Evolutionary conservation across 2,113 vertebrate species (phyloP).

Genomic region (Campylorhamphus procurvoides): DNA sequence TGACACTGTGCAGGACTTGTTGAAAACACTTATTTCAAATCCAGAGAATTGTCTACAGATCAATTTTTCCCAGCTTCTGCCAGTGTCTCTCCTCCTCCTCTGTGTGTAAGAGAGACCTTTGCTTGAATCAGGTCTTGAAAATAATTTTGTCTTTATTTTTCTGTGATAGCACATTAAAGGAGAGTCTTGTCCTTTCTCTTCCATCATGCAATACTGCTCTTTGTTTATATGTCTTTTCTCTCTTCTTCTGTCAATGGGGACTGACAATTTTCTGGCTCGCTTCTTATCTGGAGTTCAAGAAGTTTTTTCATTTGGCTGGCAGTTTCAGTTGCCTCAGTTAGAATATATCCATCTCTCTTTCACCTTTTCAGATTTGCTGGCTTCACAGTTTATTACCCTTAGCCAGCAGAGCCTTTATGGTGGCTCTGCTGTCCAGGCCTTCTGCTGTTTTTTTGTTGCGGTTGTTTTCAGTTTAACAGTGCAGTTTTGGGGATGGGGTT

Average conservation of each 20-base stretch:
- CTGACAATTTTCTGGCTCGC: background rate
- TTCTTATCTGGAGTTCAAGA: background rate
- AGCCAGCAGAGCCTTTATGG: background rate
- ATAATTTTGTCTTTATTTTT: background rate
- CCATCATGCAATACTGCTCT: background rate
- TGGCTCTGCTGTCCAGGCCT: background rate
- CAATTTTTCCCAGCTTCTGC: background rate
- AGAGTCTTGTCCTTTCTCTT: background rate
- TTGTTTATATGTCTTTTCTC: background rate
- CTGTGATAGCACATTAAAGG: background rate
- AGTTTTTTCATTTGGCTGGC: background rate
- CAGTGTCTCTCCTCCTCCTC: background rate
- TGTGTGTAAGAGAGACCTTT: background rate
- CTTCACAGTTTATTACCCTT: background rate
- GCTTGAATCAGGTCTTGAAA: background rate
- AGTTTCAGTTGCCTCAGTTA: background rate
- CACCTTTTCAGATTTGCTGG: background rate
- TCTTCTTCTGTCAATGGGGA: background rate
- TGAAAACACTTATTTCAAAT: background rate
- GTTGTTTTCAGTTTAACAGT: background rate
- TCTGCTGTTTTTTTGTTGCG: background rate
- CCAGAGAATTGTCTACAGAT: background rate
- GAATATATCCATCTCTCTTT: background rate
- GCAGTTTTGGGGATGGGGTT: rapidly evolving
- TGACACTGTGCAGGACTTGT: background rate